Base-by-base conservation (phyloP, 1,140 invertebrate species). In the Prorops nasuta region DNA sequence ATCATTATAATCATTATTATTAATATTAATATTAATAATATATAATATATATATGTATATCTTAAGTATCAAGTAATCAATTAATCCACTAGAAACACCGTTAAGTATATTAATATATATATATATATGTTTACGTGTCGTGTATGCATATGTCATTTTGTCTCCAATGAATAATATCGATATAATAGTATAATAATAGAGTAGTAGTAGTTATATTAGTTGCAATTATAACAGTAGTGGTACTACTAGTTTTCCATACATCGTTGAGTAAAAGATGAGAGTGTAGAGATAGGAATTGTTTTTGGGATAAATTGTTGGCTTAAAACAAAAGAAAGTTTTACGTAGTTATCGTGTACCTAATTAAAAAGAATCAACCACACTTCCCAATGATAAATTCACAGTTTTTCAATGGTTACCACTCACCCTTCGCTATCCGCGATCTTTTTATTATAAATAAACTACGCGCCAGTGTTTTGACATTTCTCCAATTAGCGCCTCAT, bases 11-110 rank as follows among this genome's bases (percentile, higher is more conserved):
- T 59, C 50, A 49, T 67, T 71, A 71, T 67, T 64, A 66, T 52
- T 56, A 58, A 57, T 58, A 60, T 55, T 68, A 67, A 65, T 59
- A 64, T 69, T 44, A 49, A 44, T 40, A 44, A 14, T 49, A 44
- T 44, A 53, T 47, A 37, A 37, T 45, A 35, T 16, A 35, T 51
- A 51, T 35, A 45, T 34, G 21, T 36, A 24, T 46, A 66, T 67
- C 65, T 74, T 74, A 75, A 74, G 66, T 74, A 74, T 73, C 68
- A 66, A 69, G 72, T 67, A 74, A 69, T 67, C 56, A 66, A 71
- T 71, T 63, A 69, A 67, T 64, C 66, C 61, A 70, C 68, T 67
- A 72, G 62, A 69, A 74, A 72, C 67, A 66, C 66, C 69, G 48
- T 71, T 69, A 65, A 69, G 61, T 67, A 69, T 71, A 67, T 66